A percentile compares a stretch with the other conserved stretches of the same genome.
Conservation (phyloP, 2,888 invertebrate species). For the Chrysopilus asiliformis region DNA sequence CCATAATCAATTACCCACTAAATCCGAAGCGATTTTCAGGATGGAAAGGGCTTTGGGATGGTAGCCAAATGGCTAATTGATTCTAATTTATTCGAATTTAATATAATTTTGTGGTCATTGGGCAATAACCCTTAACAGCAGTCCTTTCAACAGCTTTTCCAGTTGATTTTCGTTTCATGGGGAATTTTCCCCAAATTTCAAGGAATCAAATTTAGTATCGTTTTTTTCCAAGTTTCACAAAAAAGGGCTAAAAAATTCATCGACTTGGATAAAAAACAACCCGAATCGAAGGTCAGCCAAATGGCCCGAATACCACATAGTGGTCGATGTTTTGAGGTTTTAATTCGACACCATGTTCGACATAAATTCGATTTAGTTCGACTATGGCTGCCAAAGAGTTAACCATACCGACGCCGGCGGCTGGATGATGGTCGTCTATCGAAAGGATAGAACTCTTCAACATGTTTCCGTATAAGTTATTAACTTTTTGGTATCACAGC, state of each 20-base stretch:
- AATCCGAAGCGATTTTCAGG: background rate
- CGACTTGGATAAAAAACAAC: background rate
- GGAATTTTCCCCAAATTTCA: no score
- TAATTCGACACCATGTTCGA: slow-evolving; percentile 18
- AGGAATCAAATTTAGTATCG: no score
- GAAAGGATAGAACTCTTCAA: background rate
- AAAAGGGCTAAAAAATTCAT: no score
- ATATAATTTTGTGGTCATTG: slow-evolving; percentile 11
- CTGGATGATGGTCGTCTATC: no score
- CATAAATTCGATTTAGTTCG: slow-evolving; percentile 19
- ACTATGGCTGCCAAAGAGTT: slow-evolving; percentile 6
- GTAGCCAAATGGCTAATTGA: background rate
- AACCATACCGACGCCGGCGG: slow-evolving; percentile 1
- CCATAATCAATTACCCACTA: background rate
- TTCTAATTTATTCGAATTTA: slow-evolving; percentile 1
- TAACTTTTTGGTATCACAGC: background rate
- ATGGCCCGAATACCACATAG: slow-evolving; percentile 16
- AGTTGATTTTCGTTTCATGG: no score
- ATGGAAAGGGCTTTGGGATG: background rate
- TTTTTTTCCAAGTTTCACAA: no score
- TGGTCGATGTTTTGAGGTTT: slow-evolving; percentile 19
- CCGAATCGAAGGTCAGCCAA: no score
- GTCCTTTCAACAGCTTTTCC: no score
- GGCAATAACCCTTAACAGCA: no score
- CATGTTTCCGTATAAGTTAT: background rate